phyloP scores from a whole-genome alignment of 1,140 invertebrate genomes.

The Tetramorium parvispinum region DNA sequence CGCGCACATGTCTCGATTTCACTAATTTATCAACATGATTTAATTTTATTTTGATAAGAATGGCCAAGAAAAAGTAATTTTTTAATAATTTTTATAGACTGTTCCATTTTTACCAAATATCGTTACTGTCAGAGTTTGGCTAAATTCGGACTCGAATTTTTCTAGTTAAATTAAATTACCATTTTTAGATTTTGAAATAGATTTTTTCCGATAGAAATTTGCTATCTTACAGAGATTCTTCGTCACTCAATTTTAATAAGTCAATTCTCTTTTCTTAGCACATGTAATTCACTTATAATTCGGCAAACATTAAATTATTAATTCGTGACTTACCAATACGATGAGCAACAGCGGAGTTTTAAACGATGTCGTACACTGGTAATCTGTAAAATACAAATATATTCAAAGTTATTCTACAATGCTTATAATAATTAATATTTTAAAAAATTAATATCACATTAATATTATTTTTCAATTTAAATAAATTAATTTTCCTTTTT shows the following conservation, averaged over 20 bases:
- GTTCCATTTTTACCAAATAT: background rate
- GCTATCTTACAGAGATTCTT: background rate
- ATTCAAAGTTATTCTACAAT: background rate
- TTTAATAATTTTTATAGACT: background rate
- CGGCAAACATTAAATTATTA: background rate
- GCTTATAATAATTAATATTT: background rate
- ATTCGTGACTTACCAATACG: background rate
- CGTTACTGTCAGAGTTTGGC: background rate
- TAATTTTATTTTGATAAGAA: background rate
- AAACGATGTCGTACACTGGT: background rate
- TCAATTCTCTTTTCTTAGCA: background rate
- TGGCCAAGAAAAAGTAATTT: background rate
- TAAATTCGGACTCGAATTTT: background rate
- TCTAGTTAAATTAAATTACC: background rate
- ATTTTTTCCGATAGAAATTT: background rate
- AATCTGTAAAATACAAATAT: background rate
- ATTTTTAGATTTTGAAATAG: background rate
- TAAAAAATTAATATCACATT: background rate
- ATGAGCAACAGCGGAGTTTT: background rate
- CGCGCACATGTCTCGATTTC: background rate
- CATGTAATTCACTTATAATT: background rate
- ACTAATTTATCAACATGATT: background rate
- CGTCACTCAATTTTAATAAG: background rate
- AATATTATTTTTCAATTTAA: background rate
- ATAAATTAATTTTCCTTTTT: background rate